Base-by-base conservation (phyloP, 2,113 vertebrate species). In the Crotalus helleri region DNA sequence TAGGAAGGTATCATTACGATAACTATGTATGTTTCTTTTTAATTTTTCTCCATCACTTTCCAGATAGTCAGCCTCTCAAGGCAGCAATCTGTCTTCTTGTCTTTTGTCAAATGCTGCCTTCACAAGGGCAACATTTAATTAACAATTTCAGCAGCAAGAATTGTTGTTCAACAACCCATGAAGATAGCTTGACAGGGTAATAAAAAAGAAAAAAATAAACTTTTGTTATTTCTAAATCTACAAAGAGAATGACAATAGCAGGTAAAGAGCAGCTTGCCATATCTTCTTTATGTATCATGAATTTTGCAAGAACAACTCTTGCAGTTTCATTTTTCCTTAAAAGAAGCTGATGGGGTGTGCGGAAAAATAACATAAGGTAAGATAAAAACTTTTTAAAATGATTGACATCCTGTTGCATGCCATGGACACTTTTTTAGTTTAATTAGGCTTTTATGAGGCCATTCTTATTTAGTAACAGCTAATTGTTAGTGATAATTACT, bases 401-500 rank as follows among this genome's bases (percentile, higher is more conserved):
- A 94, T 92, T 29, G 95, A 91, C 92, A 29, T 92, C 90, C 17
- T 55, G 24, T 81, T 17, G 74, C 85, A 92, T 91, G 93, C 93
- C 88, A 86, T 92, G 94, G 69, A 94, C 88, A 96, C 92, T 54
- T 94, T 95, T 95, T 95, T 95, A 95, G 93, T 94, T 94, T 94
- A 97, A 96, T 95, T 95, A 96, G 64, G 88, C 94, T 94, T 96
- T 91, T 94, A 92, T 94, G 95, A 96, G 92, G 91, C 87, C 59
- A 89, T 91, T 95, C 88, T 90, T 61, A 95, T 96, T 96, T 96
- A 94, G 91, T 96, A 96, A 94, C 89, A 95, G 96, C 94, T 97
- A 98, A 97, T 97, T 97, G 91, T 61, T 95, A 94, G 96, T 95
- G 95, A 51, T 93, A 96, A 96, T 97, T 97, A 97, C 94, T 96